A percentile compares a stretch with the other conserved stretches of the same genome.
Evolutionary conservation across 2,888 invertebrate species (phyloP).

Genomic region (Ptilodon capucinus): DNA sequence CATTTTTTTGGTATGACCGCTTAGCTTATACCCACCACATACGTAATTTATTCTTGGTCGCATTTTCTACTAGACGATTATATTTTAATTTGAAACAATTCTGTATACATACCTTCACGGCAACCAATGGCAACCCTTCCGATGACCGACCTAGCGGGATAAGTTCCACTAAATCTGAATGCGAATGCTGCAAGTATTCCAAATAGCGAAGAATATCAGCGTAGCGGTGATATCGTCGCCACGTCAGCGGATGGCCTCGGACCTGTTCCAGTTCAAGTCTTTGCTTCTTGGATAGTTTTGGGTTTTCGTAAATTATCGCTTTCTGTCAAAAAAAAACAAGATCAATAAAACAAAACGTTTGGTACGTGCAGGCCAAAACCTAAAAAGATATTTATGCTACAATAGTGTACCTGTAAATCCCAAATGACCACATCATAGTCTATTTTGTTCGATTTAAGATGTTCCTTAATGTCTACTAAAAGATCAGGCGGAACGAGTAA

Average conservation of each 20-base stretch:
- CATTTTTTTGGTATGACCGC: too few relatives aligned
- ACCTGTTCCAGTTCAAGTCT: slow-evolving; percentile 80
- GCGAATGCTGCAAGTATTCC: slow-evolving; percentile 85
- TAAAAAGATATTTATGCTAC: too few relatives aligned
- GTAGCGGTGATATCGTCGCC: slow-evolving; percentile 88
- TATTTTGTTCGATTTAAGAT: slow-evolving; percentile 83
- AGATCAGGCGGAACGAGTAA: slow-evolving; percentile 88
- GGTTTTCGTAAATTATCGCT: slow-evolving; percentile 86
- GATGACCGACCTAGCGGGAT: slow-evolving; percentile 88
- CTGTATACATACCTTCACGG: slow-evolving; percentile 83
- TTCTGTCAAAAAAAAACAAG: slow-evolving; percentile 66
- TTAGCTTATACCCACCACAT: too few relatives aligned
- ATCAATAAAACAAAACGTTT: not conserved
- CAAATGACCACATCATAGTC: slow-evolving; percentile 86
- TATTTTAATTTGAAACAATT: too few relatives aligned
- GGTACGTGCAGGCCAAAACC: too few relatives aligned
- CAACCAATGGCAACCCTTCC: slow-evolving; percentile 87
- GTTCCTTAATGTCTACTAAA: slow-evolving; percentile 81
- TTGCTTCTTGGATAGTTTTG: slow-evolving; percentile 84
- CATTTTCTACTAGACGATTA: too few relatives aligned
- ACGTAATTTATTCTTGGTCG: too few relatives aligned
- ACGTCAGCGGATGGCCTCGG: slow-evolving; percentile 86
- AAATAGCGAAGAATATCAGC: slow-evolving; percentile 87
- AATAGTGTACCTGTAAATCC: slow-evolving; percentile 84
- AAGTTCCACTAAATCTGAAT: slow-evolving; percentile 85